Evolutionary conservation across 2,888 invertebrate species (phyloP), one percentile per base, ranked within the genome.

Genomic region (Encarsia formosa): DNA sequence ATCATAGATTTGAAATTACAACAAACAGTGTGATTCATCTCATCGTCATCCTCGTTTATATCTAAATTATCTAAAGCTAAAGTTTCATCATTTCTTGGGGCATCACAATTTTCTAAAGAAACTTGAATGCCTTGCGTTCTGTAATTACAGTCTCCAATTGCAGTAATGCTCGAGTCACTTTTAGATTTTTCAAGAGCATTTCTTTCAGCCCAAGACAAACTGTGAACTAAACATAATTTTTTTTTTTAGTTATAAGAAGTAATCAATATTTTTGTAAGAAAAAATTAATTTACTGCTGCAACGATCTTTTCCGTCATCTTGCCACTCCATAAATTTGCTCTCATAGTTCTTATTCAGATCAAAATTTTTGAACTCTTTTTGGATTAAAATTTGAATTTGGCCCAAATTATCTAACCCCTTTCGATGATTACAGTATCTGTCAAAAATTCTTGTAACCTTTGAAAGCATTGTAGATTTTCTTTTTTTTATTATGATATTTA

Each of bases 281-380:
- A n/a, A n/a, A n/a, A n/a, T n/a, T n/a, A n/a, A n/a, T n/a, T n/a
- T n/a, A n/a, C n/a, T n/a, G n/a, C n/a, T n/a, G n/a, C n/a, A n/a
- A 38, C 63, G 61, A 46, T 60, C 54, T 13, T 68, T 64, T 20
- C 67, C 65, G 42, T 66, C 63, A 49, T 55, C 59, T 42, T 46
- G 49, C 63, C 65, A 63, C 61, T 71, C 66, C 70, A 69, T 67
- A 57, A 58, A 57, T 44, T 51, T 45, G 15, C 26, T 49, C 16
- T 35, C 49, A 43, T 49, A 45, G 49, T 46, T 37, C 45, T 48
- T 41, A 48, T 26, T 37, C 47, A 24, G 29, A 40, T 29, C 48
- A 50, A 37, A 50, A 46, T 13, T 18, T 31, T 43, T 23, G 24
- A 49, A 22, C 16, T 39, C 9, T 39, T 47, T 29, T 50, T 50